Evolutionary conservation across 1,140 invertebrate species (phyloP), one percentile per base, ranked within the genome.

Genomic region (Leptinotarsa lineolata): DNA sequence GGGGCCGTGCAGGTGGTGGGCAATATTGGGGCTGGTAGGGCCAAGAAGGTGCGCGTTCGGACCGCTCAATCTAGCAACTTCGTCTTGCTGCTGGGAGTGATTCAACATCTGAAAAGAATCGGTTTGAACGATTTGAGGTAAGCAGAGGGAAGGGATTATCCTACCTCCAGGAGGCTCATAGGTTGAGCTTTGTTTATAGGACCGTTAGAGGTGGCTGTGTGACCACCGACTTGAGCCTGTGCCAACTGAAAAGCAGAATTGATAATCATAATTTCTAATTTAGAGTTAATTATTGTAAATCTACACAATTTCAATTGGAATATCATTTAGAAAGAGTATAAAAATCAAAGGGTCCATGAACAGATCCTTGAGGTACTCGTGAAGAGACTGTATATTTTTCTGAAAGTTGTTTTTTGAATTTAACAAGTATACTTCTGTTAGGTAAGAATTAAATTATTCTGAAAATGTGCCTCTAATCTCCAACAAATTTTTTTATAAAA

Each of bases 181-280:
- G 88, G 88, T 74, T 86, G 88, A 45, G 80, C 77, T 72, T 86
- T 85, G 13, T 80, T 75, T 70, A 85, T 84, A 24, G 87, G 86
- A 70, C 89, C 89, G 75, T 90, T 88, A 13, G 86, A 85, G 60
- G 88, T 87, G 72, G 89, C 85, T 58, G 90, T 87, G 74, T 88
- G 90, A 82, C 90, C 89, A 66, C 90, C 89, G 78, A 89, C 89
- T 74, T 86, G 89, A 48, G 90, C 88, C 86, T 91, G 90, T 81
- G 89, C 90, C 84, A 92, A 83, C 89, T 91, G 77, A 8, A 81
- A 82, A 39, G 72, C 0, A 21, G 59, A 71, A 44, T 60, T 22
- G 0, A n/a, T 54, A 39, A 39, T 11, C 2, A 2, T 39, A 39
- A 39, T 39, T 11, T 39, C 8, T 11, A 39, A 39, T 39, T 39